Base-by-base conservation (phyloP, 1,140 invertebrate species). In the Caenorhabditis tropicalis region DNA sequence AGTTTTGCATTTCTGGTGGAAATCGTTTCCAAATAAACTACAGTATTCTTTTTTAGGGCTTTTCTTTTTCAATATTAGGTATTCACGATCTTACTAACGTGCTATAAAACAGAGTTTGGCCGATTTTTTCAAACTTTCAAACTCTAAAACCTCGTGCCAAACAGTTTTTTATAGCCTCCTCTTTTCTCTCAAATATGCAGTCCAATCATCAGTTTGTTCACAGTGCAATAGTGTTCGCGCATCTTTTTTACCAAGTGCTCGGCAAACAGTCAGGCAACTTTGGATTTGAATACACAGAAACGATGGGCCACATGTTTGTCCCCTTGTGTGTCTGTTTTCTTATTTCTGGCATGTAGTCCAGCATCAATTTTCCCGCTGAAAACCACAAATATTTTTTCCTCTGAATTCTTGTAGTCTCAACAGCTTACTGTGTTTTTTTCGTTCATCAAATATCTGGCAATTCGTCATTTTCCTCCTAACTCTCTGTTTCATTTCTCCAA, bases 201-300 rank as follows among this genome's bases (percentile, higher is more conserved):
- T 33, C 60, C 60, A 70, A 39, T 70, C 60, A 70, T 70, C 33
- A 39, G 60, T 70, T 70, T 70, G 60, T 70, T 70, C 31, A 33
- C 31, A 70, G 31, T 70, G 60, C 60, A 33, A 70, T 70, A 70
- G 60, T 70, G 60, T 70, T 70, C 60, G 60, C 60, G 60, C 60
- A 70, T 70, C 60, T 70, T 70, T 70, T 70, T n/a, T n/a, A 70
- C 60, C 31, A 70, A 70, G 60, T 70, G 60, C 60, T 70, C 60
- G 31, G 60, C 60, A 70, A 70, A 70, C 60, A 70, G 60, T 70
- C 60, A 70, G 3, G 1, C 60, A 70, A 27, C 60, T 70, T 70
- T 70, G 19, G 60, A 70, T 70, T 70, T 70, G 60, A 70, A 70
- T 70, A 39, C 60, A 70, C 60, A 39, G n/a, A 60, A n/a, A n/a